Evolutionary conservation across 1,140 invertebrate species (phyloP).

Genomic region (Plodia interpunctella): DNA sequence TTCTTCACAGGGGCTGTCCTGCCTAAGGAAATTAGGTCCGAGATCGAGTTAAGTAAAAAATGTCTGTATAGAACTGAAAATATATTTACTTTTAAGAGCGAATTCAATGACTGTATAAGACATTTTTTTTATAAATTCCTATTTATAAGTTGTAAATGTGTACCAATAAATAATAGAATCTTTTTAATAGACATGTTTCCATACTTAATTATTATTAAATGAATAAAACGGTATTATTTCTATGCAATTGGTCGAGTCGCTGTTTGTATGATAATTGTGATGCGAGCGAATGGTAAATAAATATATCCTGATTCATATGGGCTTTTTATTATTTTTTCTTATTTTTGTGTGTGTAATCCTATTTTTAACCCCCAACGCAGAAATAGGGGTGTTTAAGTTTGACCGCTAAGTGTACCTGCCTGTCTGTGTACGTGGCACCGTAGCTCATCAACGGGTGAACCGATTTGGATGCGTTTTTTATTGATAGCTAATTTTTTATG

Average conservation of each 20-base stretch:
- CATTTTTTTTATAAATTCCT: neutral
- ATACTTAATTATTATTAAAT: neutral
- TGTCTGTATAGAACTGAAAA: neutral
- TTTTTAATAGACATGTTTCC: neutral
- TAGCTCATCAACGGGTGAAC: too few species aligned
- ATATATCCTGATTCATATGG: neutral
- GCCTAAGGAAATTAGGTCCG: constrained; percentile 52
- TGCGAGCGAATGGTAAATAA: neutral
- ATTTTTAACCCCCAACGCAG: too few species aligned
- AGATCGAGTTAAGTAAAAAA: constrained; percentile 43
- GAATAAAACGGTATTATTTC: neutral
- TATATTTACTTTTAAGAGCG: constrained; percentile 1
- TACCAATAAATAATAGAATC: neutral
- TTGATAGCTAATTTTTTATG: too few species aligned
- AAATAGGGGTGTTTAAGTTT: too few species aligned
- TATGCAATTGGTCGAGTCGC: neutral
- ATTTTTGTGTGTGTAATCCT: too few species aligned
- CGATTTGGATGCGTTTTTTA: too few species aligned
- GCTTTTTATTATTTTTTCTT: neutral
- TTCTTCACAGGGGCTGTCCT: constrained; percentile 45
- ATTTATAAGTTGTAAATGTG: neutral
- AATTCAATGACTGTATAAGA: constrained; percentile 2
- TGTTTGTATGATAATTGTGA: neutral
- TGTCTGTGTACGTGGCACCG: too few species aligned
- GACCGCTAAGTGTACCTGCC: too few species aligned